Base-by-base conservation (phyloP, 2,888 invertebrate species). In the Antheraea yamamai region DNA sequence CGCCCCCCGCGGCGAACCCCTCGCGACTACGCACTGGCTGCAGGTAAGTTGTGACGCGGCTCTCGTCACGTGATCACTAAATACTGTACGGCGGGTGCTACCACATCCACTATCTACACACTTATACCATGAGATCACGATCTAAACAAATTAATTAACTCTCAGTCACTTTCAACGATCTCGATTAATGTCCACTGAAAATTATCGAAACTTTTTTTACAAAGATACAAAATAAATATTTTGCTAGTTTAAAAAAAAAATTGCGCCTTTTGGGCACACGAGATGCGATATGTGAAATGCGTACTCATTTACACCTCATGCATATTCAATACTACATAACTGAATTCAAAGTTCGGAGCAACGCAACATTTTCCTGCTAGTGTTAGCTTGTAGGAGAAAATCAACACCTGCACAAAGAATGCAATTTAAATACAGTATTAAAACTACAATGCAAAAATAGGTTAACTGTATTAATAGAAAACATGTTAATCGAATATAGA, bases 341-440 rank as follows among this genome's bases (percentile, higher is more conserved):
- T 87, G 83, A 88, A 85, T 86, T 88, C 85, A 88, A 85, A 89
- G 87, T 87, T 87, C 87, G 91, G 90, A 92, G 91, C 92, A 92
- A 93, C 91, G 94, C 94, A 95, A 94, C 94, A 94, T 94, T 94
- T 95, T 94, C 93, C 92, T 94, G 94, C 95, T 92, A 92, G 89
- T 91, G 94, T 95, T 94, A 94, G 93, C 93, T 91, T 91, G 91
- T 91, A 92, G 94, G 90, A 91, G 92, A 93, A 94, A 92, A 88
- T 92, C 91, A 94, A 94, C 91, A 94, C 93, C 93, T 94, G 93
- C 92, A 94, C 94, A 94, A 93, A 94, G 87, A 94, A 95, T 94
- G 94, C 94, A 90, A 88, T 87, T 92, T 92, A 88, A 89, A 91
- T 91, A 93, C 89, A 91, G 88, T 86, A 85, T 85, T 86, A 93